These are phyloP conservation scores for Plotosus lineatus DNA, from an alignment of 2,113 vertebrate genomes.

Conservation along the genomic window DNA sequence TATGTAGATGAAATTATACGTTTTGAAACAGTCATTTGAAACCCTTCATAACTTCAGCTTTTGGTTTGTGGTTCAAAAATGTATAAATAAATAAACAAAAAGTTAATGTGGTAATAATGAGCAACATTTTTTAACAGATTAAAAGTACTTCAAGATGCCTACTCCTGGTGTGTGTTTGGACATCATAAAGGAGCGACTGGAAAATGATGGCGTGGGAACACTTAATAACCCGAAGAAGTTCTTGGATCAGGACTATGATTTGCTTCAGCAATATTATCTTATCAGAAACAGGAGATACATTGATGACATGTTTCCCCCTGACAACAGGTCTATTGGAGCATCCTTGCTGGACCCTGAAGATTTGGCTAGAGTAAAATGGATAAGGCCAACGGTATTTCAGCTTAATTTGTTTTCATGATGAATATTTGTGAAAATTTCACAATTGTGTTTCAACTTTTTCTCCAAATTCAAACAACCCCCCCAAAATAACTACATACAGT, in stretches of 20 bases:
- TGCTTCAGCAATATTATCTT: slow-evolving; percentile 56
- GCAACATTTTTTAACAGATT: background rate
- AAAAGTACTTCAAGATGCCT: slow-evolving; percentile 59
- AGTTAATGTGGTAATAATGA: background rate
- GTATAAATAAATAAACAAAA: background rate
- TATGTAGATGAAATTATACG: background rate
- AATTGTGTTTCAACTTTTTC: background rate
- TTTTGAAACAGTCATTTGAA: background rate
- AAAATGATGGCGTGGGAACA: slow-evolving; percentile 56
- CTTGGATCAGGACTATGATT: slow-evolving; percentile 60
- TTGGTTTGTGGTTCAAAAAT: background rate
- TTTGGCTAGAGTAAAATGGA: slow-evolving; percentile 53
- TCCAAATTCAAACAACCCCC: background rate
- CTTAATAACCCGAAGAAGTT: slow-evolving; percentile 56
- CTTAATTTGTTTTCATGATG: background rate
- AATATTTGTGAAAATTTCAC: background rate
- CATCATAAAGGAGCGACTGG: slow-evolving; percentile 63
- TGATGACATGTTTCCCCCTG: slow-evolving; percentile 68
- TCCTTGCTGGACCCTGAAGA: slow-evolving; percentile 32
- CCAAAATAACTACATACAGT: background rate
- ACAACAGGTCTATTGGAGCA: slow-evolving; percentile 63
- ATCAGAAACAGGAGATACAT: slow-evolving; percentile 41
- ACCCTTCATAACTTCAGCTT: background rate
- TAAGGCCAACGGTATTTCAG: slow-evolving; percentile 55
- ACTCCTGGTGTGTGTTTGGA: slow-evolving; percentile 66